phyloP scores from a whole-genome alignment of 1,140 invertebrate genomes.

The Hyphantria cunea region DNA sequence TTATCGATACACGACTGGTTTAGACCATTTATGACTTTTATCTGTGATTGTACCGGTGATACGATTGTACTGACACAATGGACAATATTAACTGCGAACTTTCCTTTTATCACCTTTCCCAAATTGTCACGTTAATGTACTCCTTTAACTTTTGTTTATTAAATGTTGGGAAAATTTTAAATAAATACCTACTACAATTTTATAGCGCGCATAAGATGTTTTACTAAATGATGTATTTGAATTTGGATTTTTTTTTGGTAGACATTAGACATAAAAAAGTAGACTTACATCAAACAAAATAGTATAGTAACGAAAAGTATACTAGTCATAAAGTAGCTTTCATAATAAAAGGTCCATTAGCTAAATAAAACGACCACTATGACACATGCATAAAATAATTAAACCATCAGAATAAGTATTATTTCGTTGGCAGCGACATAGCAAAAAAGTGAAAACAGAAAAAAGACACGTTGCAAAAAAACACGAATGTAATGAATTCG shows the following conservation, averaged over 20 bases:
- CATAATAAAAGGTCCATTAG: slow-evolving; percentile 41
- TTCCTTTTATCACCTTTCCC: too few species aligned
- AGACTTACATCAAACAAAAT: too few species aligned
- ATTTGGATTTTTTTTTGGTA: too few species aligned
- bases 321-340: slow-evolving; percentile 24
- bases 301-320: not conserved
- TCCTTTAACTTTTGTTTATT: too few species aligned
- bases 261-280: too few species aligned
- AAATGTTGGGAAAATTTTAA: too few species aligned
- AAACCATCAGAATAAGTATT: slow-evolving; percentile 61
- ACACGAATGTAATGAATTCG: slow-evolving; percentile 72
- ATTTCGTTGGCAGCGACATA: slow-evolving; percentile 49
- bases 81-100: too few species aligned
- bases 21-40: slow-evolving; percentile 25
- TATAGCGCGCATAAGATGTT: too few species aligned
- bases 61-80: not conserved
- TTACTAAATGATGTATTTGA: too few species aligned
- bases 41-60: slow-evolving; percentile 10
- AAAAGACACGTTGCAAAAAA: slow-evolving; percentile 62
- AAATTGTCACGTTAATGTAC: too few species aligned
- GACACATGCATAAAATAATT: slow-evolving; percentile 61
- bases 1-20: slow-evolving; percentile 66
- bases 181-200: too few species aligned
- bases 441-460: slow-evolving; percentile 47
- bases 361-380: slow-evolving; percentile 53